These are phyloP conservation scores for Fabriciana adippe DNA, from an alignment of 2,888 invertebrate genomes.

Conservation along the genomic window DNA sequence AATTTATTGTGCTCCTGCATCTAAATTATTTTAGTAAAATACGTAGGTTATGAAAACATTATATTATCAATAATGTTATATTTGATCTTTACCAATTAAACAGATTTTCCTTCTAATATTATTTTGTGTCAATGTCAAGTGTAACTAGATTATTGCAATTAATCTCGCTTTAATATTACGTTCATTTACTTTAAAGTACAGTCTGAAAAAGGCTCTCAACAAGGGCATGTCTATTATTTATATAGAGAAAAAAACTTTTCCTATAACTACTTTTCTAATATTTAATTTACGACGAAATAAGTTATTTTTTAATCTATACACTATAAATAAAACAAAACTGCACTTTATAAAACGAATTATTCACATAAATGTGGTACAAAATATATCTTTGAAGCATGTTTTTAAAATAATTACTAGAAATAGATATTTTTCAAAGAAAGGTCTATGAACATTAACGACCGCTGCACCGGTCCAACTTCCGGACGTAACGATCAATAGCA, in stretches of 20 bases:
- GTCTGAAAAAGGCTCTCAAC: slow-evolving; percentile 8
- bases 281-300: too few species aligned
- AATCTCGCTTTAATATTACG: slow-evolving; percentile 32
- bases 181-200: slow-evolving; percentile 17
- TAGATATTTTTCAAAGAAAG: slow-evolving; percentile 44
- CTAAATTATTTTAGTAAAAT: too few species aligned
- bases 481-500: slow-evolving; percentile 78
- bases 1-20: neutral
- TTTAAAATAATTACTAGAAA: neutral
- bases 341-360: too few species aligned
- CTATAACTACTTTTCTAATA: too few species aligned
- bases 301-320: too few species aligned
- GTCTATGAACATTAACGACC: slow-evolving; percentile 61
- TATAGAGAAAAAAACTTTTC: too few species aligned
- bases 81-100: slow-evolving; percentile 49
- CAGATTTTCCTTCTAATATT: slow-evolving; percentile 64
- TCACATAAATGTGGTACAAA: neutral
- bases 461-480: slow-evolving; percentile 74
- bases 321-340: too few species aligned
- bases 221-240: neutral
- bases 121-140: slow-evolving; percentile 74
- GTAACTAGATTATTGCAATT: slow-evolving; percentile 54
- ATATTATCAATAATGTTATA: slow-evolving; percentile 43
- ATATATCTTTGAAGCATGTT: neutral
- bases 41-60: slow-evolving; percentile 10